Percentiles rank a stretch among this genome's conserved stretches.
Conservation (phyloP, 2,113 vertebrate genomes). For the Platysteira castanea region DNA sequence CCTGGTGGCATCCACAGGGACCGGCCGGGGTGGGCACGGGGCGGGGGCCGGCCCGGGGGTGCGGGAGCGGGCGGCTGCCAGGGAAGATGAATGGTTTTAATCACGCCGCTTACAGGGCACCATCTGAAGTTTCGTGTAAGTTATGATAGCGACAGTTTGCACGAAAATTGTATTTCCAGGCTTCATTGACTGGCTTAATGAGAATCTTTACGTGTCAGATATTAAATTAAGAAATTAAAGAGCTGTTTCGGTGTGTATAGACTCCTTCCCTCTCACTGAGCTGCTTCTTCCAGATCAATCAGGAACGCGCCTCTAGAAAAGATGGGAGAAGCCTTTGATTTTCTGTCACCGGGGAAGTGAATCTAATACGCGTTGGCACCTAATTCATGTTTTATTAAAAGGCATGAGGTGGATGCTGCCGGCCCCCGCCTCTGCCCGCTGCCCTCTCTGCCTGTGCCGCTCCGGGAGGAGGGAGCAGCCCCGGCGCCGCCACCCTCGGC, state of each 20-base stretch:
- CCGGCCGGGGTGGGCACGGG: neutral
- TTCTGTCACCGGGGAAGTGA: slow-evolving; percentile 65
- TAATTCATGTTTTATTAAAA: slow-evolving; percentile 75
- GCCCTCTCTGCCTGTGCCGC: neutral
- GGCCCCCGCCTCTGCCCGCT: neutral
- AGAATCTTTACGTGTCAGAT: slow-evolving; percentile 80
- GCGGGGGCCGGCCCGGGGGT: neutral
- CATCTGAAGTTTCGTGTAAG: slow-evolving; percentile 76
- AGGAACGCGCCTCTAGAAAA: slow-evolving; percentile 64
- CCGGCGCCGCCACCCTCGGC: fast-evolving
- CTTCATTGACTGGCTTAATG: slow-evolving; percentile 86
- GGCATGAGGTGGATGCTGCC: slow-evolving; percentile 36
- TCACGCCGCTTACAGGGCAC: slow-evolving; percentile 74
- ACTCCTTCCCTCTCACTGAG: slow-evolving; percentile 58
- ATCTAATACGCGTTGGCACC: slow-evolving; percentile 65
- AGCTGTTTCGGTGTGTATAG: slow-evolving; percentile 70
- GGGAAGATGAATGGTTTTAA: slow-evolving; percentile 83
- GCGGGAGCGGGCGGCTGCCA: slow-evolving; percentile 39
- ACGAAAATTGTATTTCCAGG: slow-evolving; percentile 81
- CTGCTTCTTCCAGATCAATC: slow-evolving; percentile 69
- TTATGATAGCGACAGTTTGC: slow-evolving; percentile 81
- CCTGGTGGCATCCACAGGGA: fast-evolving
- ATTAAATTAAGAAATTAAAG: slow-evolving; percentile 82
- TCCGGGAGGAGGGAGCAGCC: neutral
- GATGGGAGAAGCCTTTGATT: slow-evolving; percentile 73